A percentile compares a stretch with the other conserved stretches of the same genome.
Evolutionary conservation across 2,797 vertebrate species (phyloP).

Genomic region (Xenops minutus): DNA sequence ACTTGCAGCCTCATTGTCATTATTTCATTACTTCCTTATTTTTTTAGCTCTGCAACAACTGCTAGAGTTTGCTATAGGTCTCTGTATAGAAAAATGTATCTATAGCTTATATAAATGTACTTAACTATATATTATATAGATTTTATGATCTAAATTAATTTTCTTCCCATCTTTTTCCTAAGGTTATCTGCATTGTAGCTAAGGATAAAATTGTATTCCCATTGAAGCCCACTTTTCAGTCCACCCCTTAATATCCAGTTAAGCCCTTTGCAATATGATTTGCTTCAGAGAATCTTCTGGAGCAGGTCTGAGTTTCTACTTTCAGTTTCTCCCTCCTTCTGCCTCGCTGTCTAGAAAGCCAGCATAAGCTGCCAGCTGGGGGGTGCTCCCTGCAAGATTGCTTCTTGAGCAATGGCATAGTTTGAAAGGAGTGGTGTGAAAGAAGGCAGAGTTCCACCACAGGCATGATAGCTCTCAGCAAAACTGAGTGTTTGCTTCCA

Average conservation of each 20-base stretch:
- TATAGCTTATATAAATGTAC: no score
- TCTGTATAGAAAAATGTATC: background rate
- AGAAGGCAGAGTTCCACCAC: background rate
- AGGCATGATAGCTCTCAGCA: background rate
- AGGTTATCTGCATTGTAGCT: background rate
- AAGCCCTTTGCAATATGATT: background rate
- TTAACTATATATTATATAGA: no score
- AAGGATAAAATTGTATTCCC: background rate
- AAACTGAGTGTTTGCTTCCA: background rate
- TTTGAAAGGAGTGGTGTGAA: background rate
- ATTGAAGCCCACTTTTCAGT: background rate
- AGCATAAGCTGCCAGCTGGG: background rate
- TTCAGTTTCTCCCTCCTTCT: background rate
- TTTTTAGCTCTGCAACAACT: background rate
- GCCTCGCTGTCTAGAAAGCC: background rate
- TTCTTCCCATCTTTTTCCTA: background rate
- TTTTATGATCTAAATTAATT: background rate
- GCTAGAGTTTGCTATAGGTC: background rate
- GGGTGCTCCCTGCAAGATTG: background rate
- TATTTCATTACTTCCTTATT: background rate
- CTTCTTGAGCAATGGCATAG: background rate
- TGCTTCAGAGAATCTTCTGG: background rate
- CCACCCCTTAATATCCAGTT: background rate
- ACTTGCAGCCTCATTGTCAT: background rate
- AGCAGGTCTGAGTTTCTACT: background rate